Conservation (phyloP, 2,113 vertebrate species). For the Ailuropoda melanoleuca region DNA sequence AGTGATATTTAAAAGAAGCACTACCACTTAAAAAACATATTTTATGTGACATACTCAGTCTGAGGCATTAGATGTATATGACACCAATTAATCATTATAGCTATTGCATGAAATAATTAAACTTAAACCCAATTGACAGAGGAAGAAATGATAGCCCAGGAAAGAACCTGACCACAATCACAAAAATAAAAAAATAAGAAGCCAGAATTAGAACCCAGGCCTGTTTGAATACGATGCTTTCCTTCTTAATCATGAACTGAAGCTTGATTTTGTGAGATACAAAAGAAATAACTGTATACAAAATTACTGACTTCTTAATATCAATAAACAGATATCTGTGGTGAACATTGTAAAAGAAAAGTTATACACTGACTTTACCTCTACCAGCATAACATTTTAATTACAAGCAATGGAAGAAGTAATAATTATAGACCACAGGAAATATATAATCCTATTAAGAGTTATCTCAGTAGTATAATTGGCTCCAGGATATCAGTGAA, state of each 20-base stretch:
- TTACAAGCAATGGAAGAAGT: conserved; percentile 35
- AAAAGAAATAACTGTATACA: not conserved
- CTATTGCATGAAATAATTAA: not conserved
- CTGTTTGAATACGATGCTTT: not conserved
- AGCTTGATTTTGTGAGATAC: not conserved
- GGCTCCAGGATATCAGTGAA: conserved; percentile 8
- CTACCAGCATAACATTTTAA: conserved; percentile 50
- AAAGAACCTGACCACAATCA: not conserved
- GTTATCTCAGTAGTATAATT: conserved; percentile 15
- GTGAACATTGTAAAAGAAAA: not conserved
- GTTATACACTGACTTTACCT: not conserved
- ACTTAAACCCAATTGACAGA: not conserved
- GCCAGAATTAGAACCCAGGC: not conserved
- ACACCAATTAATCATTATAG: not conserved
- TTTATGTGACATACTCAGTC: not conserved
- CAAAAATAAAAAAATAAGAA: not conserved
- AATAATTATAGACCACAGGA: conserved; percentile 45
- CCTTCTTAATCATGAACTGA: not conserved
- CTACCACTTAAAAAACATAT: not conserved
- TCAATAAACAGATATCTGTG: not conserved
- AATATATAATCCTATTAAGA: conserved; percentile 54
- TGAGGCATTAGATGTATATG: not conserved
- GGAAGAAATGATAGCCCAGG: not conserved
- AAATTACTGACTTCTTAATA: not conserved
- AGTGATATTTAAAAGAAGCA: conserved; percentile 28